phyloP scores from a whole-genome alignment of 2,113 vertebrate genomes.

The Nyctibius bracteatus region DNA sequence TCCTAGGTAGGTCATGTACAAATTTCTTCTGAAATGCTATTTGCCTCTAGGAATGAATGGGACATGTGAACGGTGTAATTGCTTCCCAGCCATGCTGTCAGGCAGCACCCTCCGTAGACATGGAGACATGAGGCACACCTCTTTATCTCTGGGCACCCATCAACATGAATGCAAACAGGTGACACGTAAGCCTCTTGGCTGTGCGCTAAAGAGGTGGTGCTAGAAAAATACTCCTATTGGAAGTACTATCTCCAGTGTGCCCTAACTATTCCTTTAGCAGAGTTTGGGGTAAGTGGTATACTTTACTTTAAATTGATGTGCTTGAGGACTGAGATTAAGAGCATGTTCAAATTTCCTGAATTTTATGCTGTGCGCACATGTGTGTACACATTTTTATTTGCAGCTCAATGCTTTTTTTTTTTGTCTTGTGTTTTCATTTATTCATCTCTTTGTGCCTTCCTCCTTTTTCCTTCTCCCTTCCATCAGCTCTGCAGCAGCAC shows the following conservation, averaged over 20 bases:
- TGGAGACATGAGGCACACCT: constrained; percentile 45
- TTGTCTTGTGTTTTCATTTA: background rate
- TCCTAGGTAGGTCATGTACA: background rate
- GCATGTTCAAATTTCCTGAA: background rate
- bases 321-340: background rate
- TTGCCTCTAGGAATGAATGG: constrained; percentile 2
- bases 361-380: background rate
- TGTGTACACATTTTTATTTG: background rate
- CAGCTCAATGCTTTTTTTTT: background rate
- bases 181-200: constrained; percentile 46
- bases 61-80: background rate
- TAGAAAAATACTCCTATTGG: constrained; percentile 31
- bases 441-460: background rate
- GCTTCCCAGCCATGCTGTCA: background rate
- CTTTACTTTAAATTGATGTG: background rate
- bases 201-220: constrained; percentile 53
- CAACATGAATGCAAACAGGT: constrained; percentile 50
- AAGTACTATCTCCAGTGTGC: background rate
- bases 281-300: constrained; percentile 39
- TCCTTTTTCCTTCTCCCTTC: background rate
- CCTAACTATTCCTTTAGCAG: constrained; percentile 29
- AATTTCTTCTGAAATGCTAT: background rate
- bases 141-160: constrained; percentile 42
- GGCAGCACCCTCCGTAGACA: background rate
- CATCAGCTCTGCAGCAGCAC: background rate